A percentile compares a stretch with the other conserved stretches of the same genome.
Evolutionary conservation across 2,888 invertebrate species (phyloP).

Genomic region (Anarsia innoxiella): DNA sequence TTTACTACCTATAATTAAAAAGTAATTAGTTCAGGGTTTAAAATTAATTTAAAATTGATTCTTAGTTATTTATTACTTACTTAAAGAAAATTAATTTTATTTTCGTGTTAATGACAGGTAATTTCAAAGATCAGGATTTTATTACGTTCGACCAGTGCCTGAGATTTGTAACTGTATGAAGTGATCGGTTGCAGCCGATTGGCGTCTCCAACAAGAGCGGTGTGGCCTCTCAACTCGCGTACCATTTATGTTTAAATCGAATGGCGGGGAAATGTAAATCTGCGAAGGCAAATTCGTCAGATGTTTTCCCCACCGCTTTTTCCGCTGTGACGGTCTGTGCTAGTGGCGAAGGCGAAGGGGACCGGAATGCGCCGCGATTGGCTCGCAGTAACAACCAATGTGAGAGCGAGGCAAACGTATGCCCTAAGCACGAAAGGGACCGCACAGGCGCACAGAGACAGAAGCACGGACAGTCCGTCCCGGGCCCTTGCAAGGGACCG

Average conservation of each 20-base stretch:
- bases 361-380: constrained; percentile 41
- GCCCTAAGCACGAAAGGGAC: constrained; percentile 64
- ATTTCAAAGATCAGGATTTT: too few species aligned
- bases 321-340: constrained; percentile 36
- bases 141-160: too few species aligned
- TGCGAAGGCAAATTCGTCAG: constrained; percentile 34
- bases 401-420: constrained; percentile 30
- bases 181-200: constrained; percentile 33
- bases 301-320: constrained; percentile 63
- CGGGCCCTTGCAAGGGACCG: constrained; percentile 60
- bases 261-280: constrained; percentile 36
- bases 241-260: constrained; percentile 45
- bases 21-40: too few species aligned
- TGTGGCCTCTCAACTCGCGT: constrained; percentile 48
- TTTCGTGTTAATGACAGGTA: too few species aligned
- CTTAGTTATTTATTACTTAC: too few species aligned
- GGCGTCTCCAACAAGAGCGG: constrained; percentile 45
- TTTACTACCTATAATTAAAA: too few species aligned
- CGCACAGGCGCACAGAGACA: constrained; percentile 24
- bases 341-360: constrained; percentile 46
- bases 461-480: constrained; percentile 48
- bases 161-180: too few species aligned
- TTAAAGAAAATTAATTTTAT: too few species aligned
- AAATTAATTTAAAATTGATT: too few species aligned
- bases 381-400: constrained; percentile 45